Evolutionary conservation across 2,797 vertebrate species (phyloP).

Genomic region (Malurus splendens): DNA sequence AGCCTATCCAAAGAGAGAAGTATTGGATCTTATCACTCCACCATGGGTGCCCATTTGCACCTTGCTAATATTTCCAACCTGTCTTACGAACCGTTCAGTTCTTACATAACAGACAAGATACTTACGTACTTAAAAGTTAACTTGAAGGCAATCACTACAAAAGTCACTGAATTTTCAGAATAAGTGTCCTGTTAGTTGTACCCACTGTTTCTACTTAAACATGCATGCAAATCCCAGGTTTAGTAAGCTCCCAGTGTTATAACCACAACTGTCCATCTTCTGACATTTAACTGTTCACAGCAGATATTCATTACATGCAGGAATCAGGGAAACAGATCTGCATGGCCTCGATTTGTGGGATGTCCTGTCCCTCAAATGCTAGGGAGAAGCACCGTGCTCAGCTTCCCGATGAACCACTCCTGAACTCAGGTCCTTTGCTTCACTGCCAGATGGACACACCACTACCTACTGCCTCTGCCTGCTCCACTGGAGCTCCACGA

Average conservation of each 20-base stretch:
- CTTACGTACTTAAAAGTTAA: background rate
- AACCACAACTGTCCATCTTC: background rate
- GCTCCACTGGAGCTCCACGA: background rate
- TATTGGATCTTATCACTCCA: background rate
- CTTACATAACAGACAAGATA: background rate
- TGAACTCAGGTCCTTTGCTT: fast-evolving
- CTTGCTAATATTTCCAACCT: background rate
- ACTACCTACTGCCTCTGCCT: background rate
- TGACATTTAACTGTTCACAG: background rate
- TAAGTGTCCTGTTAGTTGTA: background rate
- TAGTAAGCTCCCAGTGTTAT: background rate
- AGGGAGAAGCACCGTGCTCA: background rate
- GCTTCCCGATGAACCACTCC: background rate
- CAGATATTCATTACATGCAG: background rate
- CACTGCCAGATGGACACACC: background rate
- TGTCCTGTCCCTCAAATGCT: background rate
- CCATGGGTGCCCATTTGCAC: background rate
- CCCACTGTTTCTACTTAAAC: background rate
- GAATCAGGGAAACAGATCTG: background rate
- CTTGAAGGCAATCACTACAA: background rate
- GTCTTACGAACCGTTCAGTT: background rate
- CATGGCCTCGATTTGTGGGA: fast-evolving
- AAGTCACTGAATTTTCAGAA: background rate
- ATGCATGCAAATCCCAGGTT: fast-evolving
- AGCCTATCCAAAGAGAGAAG: background rate